These are phyloP conservation scores for Genyomyrus donnyi DNA, from an alignment of 2,113 vertebrate species.

Conservation along the genomic window DNA sequence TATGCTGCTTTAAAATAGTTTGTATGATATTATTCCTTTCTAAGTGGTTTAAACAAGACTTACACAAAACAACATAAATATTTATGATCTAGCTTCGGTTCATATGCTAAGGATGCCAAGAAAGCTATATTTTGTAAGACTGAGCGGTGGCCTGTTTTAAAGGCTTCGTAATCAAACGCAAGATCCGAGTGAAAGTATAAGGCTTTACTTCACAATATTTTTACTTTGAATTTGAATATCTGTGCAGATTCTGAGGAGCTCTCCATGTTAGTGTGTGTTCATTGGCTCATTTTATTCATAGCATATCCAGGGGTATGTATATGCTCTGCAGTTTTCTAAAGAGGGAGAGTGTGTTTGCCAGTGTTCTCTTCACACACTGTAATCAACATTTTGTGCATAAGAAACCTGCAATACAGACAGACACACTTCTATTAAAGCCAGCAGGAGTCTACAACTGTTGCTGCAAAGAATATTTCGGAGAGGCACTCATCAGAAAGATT, in stretches of 20 bases:
- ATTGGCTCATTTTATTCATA: neutral
- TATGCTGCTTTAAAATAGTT: neutral
- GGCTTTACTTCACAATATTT: neutral
- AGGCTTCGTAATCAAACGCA: neutral
- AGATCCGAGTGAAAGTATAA: neutral
- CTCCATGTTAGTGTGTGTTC: neutral
- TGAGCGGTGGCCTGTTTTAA: neutral
- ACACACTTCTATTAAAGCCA: constrained; percentile 15
- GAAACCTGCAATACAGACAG: neutral
- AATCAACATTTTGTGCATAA: neutral
- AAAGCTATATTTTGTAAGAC: neutral
- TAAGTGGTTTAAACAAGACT: neutral
- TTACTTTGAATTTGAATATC: neutral
- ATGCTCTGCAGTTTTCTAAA: neutral
- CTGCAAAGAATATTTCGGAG: constrained; percentile 40
- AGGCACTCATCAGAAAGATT: constrained; percentile 16
- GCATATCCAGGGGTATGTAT: neutral
- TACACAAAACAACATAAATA: neutral
- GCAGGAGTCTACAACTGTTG: constrained; percentile 40
- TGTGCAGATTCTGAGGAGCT: neutral
- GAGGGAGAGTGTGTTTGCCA: neutral
- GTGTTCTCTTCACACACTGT: neutral
- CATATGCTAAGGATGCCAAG: neutral
- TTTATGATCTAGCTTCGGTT: neutral
- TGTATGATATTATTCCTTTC: neutral